Conservation (phyloP, 1,140 invertebrate genomes). For the Cepaea nemoralis region DNA sequence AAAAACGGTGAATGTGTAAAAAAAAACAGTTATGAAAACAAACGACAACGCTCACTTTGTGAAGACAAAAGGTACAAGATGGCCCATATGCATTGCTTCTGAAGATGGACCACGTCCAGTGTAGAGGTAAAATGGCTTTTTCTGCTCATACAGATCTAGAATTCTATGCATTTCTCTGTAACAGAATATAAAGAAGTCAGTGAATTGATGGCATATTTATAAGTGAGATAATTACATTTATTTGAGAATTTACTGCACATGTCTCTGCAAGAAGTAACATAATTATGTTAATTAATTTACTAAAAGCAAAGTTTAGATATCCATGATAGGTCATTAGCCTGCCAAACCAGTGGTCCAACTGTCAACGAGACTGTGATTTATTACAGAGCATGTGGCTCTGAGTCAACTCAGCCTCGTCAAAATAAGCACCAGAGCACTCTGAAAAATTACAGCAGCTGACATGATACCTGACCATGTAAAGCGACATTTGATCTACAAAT, state of each 20-base stretch:
- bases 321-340: not conserved
- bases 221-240: not conserved
- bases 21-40: not conserved
- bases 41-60: conserved; percentile 80
- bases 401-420: no score
- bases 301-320: not conserved
- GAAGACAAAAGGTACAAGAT: conserved; percentile 97
- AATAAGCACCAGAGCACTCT: no score
- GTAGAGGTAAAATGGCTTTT: conserved; percentile 96
- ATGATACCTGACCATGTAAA: no score
- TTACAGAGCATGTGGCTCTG: no score
- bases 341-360: no score
- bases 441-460: no score
- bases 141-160: conserved; percentile 86
- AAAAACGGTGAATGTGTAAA: no score
- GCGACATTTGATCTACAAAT: no score
- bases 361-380: no score
- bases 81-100: conserved; percentile 94
- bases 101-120: conserved; percentile 98
- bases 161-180: conserved; percentile 78
- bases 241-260: not conserved
- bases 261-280: not conserved
- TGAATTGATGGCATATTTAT: not conserved
- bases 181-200: conserved; percentile 19
- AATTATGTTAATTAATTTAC: not conserved